Base-by-base conservation (phyloP, 2,888 invertebrate species). In the Fabriciana adippe region DNA sequence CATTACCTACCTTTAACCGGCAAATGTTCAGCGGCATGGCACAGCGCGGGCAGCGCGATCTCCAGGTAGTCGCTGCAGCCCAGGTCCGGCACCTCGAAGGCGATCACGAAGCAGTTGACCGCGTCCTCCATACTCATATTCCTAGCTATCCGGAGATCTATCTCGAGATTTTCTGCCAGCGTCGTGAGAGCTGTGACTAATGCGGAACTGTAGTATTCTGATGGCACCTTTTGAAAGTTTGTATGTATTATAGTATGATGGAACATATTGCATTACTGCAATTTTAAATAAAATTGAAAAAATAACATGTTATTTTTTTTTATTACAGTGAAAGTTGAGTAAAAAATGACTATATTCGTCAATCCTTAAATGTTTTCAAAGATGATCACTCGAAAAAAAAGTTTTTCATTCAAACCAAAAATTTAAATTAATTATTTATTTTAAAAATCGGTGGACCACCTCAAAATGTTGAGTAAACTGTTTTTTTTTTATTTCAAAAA, bases 51-150 rank as follows among this genome's bases (percentile, higher is more conserved):
- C 70, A 97, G 88, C 0, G 96, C 97, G 50, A 95, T 94, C 84
- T 98, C 97, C 76, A 98, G 86, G 82, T 96, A 97, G 82, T 97
- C 97, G 21, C 95, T 95, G 73, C 95, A 95, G 11, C 95, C 95
- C 68, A 95, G 84, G 60, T 93, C 94, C 1, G 96, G 96, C 76
- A 97, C 94, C 84, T 97, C 97, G 79, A 97, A 95, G 35, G 96
- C 95, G 70, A 97, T 96, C 54, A 97, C 85, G 79, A 93, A 84
- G 79, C 94, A 94, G 83, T 94, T 93, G 41, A 94, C 93, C 0
- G 93, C 89, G 73, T 94, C 94, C 57, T 94, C 94, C n/a, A 91
- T 78, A 66, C 84, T 84, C 84, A 90, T 82, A 63, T 83, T 88
- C 72, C 90, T 91, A 5, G 92, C 93, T 82, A 93, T 94, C 81